Evolutionary conservation across 2,888 invertebrate species (phyloP).

Genomic region (Heliconius ethilla): DNA sequence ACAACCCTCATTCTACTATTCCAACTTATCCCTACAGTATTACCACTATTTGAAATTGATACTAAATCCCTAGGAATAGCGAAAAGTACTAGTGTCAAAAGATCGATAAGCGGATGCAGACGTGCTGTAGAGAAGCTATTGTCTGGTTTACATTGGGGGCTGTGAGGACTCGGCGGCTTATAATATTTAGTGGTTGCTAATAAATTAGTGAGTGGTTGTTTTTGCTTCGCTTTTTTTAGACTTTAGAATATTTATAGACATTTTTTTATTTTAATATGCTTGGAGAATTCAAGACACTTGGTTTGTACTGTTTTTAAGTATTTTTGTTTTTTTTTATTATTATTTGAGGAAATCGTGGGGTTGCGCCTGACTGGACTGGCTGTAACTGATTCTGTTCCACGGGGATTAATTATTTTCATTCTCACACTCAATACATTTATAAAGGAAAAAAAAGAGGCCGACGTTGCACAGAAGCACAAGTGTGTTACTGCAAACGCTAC

Average conservation of each 20-base stretch:
- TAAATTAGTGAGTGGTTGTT: neutral
- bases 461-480: neutral
- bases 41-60: conserved; percentile 3
- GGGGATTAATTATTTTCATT: no score
- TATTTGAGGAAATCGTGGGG: no score
- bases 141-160: conserved; percentile 24
- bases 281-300: no score
- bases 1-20: neutral
- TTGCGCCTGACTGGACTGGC: no score
- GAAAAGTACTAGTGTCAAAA: conserved; percentile 7
- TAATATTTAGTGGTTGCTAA: conserved; percentile 19
- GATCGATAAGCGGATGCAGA: conserved; percentile 27
- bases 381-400: no score
- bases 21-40: neutral
- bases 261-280: neutral
- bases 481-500: no score
- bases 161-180: conserved; percentile 15
- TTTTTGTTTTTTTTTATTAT: no score
- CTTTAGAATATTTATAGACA: neutral
- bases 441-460: neutral
- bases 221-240: neutral
- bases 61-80: conserved; percentile 18
- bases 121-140: conserved; percentile 11
- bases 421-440: no score
- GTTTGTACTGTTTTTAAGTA: no score